A percentile compares a stretch with the other conserved stretches of the same genome.
Evolutionary conservation across 2,113 vertebrate genomes (phyloP).

Genomic region (Strix aluco): DNA sequence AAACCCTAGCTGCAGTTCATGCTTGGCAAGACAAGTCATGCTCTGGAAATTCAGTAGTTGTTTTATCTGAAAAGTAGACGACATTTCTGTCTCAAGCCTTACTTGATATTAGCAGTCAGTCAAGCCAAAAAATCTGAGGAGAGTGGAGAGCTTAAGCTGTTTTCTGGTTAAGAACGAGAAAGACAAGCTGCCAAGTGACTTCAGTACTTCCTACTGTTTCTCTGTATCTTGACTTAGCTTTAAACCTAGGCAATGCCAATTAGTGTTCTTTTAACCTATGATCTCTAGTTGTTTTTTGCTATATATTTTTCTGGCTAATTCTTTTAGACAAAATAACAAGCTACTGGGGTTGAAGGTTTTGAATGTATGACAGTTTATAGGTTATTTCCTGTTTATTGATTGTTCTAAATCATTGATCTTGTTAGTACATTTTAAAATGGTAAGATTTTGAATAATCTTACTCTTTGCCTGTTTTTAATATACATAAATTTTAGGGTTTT

Average conservation of each 20-base stretch:
- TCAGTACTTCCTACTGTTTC: neutral
- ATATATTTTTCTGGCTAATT: neutral
- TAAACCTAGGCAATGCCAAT: neutral
- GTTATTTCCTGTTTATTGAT: neutral
- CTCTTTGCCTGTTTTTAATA: neutral
- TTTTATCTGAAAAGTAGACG: neutral
- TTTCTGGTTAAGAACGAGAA: neutral
- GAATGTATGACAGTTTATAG: neutral
- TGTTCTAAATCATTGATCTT: neutral
- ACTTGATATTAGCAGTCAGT: neutral
- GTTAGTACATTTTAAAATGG: neutral
- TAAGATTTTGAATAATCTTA: neutral
- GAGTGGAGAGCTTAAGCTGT: neutral
- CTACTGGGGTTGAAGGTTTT: neutral
- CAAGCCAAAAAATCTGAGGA: neutral
- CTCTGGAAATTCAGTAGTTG: neutral
- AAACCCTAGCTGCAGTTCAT: neutral
- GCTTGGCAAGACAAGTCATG: neutral
- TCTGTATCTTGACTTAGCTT: neutral
- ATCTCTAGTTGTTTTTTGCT: neutral
- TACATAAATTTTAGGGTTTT: neutral
- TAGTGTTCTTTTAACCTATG: neutral
- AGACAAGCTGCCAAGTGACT: neutral
- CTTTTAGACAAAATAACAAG: neutral
- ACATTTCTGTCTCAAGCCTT: neutral